phyloP scores from a whole-genome alignment of 2,797 vertebrate genomes.

The Chelon labrosus region DNA sequence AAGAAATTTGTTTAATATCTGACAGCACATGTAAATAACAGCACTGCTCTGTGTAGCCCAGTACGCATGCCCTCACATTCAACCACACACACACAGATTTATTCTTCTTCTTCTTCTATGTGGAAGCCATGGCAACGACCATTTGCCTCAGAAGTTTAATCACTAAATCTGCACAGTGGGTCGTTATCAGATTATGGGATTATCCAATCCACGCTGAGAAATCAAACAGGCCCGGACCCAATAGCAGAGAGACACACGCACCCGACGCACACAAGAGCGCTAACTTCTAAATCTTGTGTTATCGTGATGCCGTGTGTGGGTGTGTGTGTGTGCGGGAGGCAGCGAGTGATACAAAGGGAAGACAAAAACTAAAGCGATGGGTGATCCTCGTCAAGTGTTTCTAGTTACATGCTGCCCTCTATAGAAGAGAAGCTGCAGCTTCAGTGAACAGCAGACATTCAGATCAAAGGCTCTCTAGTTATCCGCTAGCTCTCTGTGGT shows the following conservation, averaged over 20 bases:
- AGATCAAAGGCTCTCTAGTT: too few relatives aligned
- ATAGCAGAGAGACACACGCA: slow-evolving; percentile 29
- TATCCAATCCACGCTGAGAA: slow-evolving; percentile 78
- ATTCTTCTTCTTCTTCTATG: slow-evolving; percentile 48
- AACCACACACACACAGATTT: slow-evolving; percentile 34
- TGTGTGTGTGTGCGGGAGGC: neutral
- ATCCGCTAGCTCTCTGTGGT: neutral
- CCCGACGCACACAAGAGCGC: neutral
- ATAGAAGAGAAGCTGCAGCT: slow-evolving; percentile 25
- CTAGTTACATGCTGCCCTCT: slow-evolving; percentile 67
- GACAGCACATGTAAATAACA: neutral
- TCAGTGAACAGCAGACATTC: neutral
- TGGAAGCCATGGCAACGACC: slow-evolving; percentile 75
- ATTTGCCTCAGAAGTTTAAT: slow-evolving; percentile 82
- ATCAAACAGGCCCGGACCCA: slow-evolving; percentile 68
- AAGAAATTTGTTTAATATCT: neutral
- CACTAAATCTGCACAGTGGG: slow-evolving; percentile 83
- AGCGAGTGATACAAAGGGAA: slow-evolving; percentile 14
- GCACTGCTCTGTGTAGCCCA: neutral
- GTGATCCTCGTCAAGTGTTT: slow-evolving; percentile 44
- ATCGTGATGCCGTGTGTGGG: neutral
- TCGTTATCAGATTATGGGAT: slow-evolving; percentile 87
- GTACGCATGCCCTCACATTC: neutral
- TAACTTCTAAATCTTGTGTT: slow-evolving; percentile 7
- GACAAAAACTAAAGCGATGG: neutral